phyloP scores from a whole-genome alignment of 1,140 invertebrate species.

The Gerris buenoi region DNA sequence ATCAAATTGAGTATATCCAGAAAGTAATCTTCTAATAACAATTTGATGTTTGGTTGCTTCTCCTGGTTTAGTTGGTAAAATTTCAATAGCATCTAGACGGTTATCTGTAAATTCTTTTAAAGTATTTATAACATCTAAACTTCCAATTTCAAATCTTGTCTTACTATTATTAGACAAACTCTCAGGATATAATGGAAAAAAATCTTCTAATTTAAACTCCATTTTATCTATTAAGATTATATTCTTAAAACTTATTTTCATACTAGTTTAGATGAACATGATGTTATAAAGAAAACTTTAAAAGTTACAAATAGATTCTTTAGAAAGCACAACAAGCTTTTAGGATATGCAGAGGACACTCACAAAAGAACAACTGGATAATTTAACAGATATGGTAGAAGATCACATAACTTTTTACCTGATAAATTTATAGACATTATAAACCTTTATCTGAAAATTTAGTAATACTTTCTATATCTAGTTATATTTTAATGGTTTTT shows the following conservation, averaged over 20 bases:
- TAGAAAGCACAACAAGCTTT: neutral
- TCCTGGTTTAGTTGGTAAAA: neutral
- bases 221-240: neutral
- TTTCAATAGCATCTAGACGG: neutral
- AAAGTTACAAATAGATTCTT: neutral
- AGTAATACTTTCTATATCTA: neutral
- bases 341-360: neutral
- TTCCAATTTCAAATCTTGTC: neutral
- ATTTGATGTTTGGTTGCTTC: neutral
- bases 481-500: neutral
- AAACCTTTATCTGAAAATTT: neutral
- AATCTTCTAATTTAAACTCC: neutral
- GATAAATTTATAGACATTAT: neutral
- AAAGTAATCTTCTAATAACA: neutral
- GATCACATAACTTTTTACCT: neutral
- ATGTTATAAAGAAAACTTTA: neutral
- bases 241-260: neutral
- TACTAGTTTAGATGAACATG: neutral
- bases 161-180: neutral
- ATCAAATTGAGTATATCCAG: neutral
- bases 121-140: neutral
- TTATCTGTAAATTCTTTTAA: neutral
- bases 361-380: neutral
- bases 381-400: neutral
- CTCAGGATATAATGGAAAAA: neutral